Evolutionary conservation across 2,888 invertebrate genomes (phyloP).

Genomic region (Cosmia pyralina): DNA sequence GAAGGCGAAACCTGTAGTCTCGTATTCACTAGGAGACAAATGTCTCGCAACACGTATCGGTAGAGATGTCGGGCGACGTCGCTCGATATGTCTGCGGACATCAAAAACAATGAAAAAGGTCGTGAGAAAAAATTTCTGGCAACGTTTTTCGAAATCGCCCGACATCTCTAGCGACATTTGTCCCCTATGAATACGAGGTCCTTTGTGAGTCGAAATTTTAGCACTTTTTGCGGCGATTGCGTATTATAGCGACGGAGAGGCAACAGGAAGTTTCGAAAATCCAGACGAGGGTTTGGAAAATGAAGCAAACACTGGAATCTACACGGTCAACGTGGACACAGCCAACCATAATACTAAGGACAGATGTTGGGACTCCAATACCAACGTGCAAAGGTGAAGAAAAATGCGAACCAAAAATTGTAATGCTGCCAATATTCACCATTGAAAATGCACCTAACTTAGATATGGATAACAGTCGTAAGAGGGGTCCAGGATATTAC

Average conservation of each 20-base stretch:
- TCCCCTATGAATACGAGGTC: background rate
- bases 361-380: background rate
- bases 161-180: background rate
- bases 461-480: too few relatives aligned
- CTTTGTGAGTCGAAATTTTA: background rate
- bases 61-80: background rate
- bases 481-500: background rate
- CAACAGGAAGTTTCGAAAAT: background rate
- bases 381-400: background rate
- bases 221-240: too few relatives aligned
- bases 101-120: background rate
- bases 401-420: conserved; percentile 14
- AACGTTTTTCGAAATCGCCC: background rate
- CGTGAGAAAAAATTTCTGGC: background rate
- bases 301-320: too few relatives aligned
- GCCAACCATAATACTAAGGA: too few relatives aligned
- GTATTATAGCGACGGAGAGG: background rate
- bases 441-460: conserved; percentile 7
- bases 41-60: too few relatives aligned
- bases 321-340: too few relatives aligned
- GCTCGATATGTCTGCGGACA: background rate
- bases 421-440: conserved; percentile 25
- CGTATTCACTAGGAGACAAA: background rate
- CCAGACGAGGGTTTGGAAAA: background rate
- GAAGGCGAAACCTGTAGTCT: background rate